A percentile compares a stretch with the other conserved stretches of the same genome.
Conservation (phyloP, 2,113 vertebrate species). For the Bubo scandiacus region DNA sequence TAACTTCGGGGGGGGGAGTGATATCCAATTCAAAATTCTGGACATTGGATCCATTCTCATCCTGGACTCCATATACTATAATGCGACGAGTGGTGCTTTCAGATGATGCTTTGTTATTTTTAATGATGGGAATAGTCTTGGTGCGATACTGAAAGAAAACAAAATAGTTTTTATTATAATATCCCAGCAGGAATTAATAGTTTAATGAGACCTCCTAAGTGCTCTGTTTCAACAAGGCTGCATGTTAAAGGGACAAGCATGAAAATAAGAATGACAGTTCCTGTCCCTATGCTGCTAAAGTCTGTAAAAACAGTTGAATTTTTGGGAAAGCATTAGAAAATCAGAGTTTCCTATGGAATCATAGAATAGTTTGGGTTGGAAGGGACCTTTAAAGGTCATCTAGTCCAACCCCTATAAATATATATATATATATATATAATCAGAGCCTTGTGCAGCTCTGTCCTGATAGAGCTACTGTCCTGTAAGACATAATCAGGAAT, state of each 20-base stretch:
- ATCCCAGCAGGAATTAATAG: not conserved
- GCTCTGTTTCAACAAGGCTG: not conserved
- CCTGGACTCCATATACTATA: constrained; percentile 90
- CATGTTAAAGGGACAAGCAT: not conserved
- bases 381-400: not conserved
- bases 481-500: not conserved
- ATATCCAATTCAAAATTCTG: constrained; percentile 95
- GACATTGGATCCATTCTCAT: constrained; percentile 87
- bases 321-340: not conserved
- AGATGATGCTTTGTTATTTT: constrained; percentile 75
- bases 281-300: not conserved
- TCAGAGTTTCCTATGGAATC: not conserved
- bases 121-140: constrained; percentile 84
- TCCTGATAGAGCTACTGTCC: not conserved
- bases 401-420: no score
- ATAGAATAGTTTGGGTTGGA: not conserved
- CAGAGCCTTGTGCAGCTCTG: not conserved
- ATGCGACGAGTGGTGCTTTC: constrained; percentile 80
- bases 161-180: not conserved
- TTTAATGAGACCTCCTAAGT: not conserved
- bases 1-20: constrained; percentile 89
- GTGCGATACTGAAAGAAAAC: constrained; percentile 87
- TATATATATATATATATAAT: not conserved
- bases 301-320: not conserved
- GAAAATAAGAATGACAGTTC: not conserved